Conservation (phyloP, 2,113 vertebrate species). For the Protobothrops flavoviridis region DNA sequence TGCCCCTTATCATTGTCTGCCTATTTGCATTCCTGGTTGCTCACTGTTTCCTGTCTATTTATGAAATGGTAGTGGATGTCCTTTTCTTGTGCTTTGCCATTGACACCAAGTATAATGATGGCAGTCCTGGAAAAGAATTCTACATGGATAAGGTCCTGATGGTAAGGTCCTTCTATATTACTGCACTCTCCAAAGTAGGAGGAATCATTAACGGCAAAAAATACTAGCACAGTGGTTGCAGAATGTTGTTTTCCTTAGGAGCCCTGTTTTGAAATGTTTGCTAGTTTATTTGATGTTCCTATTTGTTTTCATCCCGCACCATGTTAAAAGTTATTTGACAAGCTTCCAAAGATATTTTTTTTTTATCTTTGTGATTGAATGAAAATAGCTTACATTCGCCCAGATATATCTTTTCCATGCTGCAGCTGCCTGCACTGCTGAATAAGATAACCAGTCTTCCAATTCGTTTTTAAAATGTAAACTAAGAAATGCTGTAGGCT, state of each 20-base stretch:
- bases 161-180: conserved; percentile 72
- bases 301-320: neutral
- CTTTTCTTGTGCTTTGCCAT: conserved; percentile 98
- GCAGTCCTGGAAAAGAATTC: conserved; percentile 92
- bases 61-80: conserved; percentile 97
- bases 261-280: neutral
- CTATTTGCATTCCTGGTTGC: conserved; percentile 97
- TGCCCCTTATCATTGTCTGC: conserved; percentile 93
- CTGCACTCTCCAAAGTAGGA: neutral
- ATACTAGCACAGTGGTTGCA: neutral
- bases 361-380: neutral
- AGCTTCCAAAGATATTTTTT: neutral
- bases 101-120: conserved; percentile 97
- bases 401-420: neutral
- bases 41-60: conserved; percentile 98
- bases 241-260: neutral
- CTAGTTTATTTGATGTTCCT: neutral
- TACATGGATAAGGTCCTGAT: conserved; percentile 99
- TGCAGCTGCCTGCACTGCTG: neutral
- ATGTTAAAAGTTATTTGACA: neutral
- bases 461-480: neutral
- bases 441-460: neutral
- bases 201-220: neutral
- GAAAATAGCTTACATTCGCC: neutral
- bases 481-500: neutral